Percentiles rank a stretch among this genome's conserved stretches.
Evolutionary conservation across 2,888 invertebrate species (phyloP).

Genomic region (Protonemura montana): DNA sequence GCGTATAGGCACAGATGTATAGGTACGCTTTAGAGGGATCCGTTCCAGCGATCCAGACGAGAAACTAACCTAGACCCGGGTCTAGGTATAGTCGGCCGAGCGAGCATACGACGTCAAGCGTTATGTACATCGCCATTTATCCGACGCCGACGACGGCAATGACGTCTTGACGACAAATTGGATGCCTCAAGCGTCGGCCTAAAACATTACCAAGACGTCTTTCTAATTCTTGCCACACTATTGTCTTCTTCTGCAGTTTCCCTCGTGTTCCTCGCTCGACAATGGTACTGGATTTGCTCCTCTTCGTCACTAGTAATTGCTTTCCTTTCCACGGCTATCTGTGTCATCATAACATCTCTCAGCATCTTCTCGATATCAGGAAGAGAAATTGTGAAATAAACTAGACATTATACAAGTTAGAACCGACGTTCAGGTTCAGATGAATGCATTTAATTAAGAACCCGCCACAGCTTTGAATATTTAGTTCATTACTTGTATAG

Average conservation of each 20-base stretch:
- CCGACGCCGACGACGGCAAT: neutral
- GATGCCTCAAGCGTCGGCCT: slow-evolving; percentile 15
- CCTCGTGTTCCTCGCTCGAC: neutral
- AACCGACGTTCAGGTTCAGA: neutral
- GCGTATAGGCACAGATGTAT: neutral
- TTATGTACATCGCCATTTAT: neutral
- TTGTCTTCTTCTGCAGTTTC: neutral
- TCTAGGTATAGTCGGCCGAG: no score
- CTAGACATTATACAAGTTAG: neutral
- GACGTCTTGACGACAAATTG: slow-evolving; percentile 37
- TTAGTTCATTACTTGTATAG: no score
- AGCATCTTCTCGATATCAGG: neutral
- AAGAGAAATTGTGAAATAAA: neutral
- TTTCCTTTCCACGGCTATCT: neutral
- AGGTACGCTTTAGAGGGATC: no score
- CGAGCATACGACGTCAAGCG: neutral
- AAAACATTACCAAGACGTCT: slow-evolving; percentile 10
- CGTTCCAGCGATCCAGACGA: neutral
- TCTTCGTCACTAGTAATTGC: neutral
- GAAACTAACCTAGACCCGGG: neutral
- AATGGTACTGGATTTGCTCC: neutral
- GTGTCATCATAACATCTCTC: neutral
- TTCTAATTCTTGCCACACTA: slow-evolving; percentile 18
- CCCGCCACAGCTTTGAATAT: no score
- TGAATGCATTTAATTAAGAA: neutral